These are phyloP conservation scores for Amiota mariae DNA, from an alignment of 2,888 invertebrate species.

Conservation along the genomic window DNA sequence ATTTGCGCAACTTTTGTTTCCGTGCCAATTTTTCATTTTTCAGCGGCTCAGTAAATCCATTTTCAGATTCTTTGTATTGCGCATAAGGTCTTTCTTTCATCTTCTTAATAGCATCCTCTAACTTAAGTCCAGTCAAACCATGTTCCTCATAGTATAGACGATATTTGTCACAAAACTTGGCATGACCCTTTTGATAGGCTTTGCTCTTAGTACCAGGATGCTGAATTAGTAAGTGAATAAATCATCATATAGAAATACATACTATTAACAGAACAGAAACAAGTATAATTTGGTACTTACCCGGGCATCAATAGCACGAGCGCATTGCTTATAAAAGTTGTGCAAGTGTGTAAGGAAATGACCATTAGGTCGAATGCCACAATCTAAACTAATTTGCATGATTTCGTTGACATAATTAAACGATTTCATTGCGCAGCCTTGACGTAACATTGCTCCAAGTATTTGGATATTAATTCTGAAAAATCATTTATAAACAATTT, in stretches of 20 bases:
- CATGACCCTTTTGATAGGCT: constrained; percentile 71
- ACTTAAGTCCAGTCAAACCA: constrained; percentile 71
- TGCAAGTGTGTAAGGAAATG: constrained; percentile 79
- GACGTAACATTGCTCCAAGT: constrained; percentile 81
- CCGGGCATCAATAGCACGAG: constrained; percentile 74
- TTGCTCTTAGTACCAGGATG: constrained; percentile 68
- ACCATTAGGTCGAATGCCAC: constrained; percentile 79
- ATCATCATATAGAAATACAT: not conserved
- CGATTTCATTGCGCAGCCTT: constrained; percentile 77
- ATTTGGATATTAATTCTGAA: constrained; percentile 83
- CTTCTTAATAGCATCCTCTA: constrained; percentile 72
- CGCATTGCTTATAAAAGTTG: constrained; percentile 77
- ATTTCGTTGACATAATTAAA: constrained; percentile 82
- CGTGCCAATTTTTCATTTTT: constrained; percentile 63
- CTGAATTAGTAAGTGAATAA: constrained; percentile 60
- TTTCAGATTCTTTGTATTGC: constrained; percentile 75
- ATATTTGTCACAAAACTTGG: constrained; percentile 74
- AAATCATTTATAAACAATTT: constrained; percentile 35
- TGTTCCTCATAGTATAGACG: constrained; percentile 74
- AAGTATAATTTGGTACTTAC: constrained; percentile 64
- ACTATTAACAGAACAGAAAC: too few species aligned
- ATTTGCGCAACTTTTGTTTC: constrained; percentile 68
- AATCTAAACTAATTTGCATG: constrained; percentile 78
- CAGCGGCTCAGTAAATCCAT: constrained; percentile 62
- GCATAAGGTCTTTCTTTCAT: constrained; percentile 78